Conservation (phyloP, 2,797 vertebrate species). For the Pseudochirops corinnae region DNA sequence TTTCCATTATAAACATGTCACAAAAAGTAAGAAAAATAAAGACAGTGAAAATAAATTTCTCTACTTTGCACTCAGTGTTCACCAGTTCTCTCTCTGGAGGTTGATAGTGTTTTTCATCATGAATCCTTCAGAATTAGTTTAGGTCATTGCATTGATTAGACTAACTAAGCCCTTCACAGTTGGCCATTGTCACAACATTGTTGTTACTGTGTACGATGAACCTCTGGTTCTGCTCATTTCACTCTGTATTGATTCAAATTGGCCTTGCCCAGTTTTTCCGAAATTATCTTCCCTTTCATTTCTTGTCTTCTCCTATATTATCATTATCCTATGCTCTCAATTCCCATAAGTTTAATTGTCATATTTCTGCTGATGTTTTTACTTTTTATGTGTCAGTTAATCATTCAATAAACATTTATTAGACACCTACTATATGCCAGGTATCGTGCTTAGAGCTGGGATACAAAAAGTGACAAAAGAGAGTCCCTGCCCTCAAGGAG, state of each 20-base stretch:
- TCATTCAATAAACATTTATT: not conserved
- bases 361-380: not conserved
- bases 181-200: not conserved
- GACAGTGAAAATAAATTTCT: not conserved
- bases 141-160: not conserved
- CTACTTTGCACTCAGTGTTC: not conserved
- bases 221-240: not conserved
- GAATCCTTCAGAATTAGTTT: not conserved
- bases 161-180: not conserved
- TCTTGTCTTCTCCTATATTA: not conserved
- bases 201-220: not conserved
- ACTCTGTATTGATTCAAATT: not conserved
- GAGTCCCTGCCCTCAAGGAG: not conserved
- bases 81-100: not conserved
- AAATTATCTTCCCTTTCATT: not conserved
- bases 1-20: not conserved
- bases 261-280: not conserved
- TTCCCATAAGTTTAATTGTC: not conserved
- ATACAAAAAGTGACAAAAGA: not conserved
- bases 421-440: not conserved
- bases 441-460: not conserved
- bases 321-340: not conserved
- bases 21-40: not conserved
- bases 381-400: not conserved
- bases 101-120: not conserved